A percentile compares a stretch with the other conserved stretches of the same genome.
phyloP scores from a whole-genome alignment of 2,888 invertebrate genomes.

The Hylaea fasciaria region DNA sequence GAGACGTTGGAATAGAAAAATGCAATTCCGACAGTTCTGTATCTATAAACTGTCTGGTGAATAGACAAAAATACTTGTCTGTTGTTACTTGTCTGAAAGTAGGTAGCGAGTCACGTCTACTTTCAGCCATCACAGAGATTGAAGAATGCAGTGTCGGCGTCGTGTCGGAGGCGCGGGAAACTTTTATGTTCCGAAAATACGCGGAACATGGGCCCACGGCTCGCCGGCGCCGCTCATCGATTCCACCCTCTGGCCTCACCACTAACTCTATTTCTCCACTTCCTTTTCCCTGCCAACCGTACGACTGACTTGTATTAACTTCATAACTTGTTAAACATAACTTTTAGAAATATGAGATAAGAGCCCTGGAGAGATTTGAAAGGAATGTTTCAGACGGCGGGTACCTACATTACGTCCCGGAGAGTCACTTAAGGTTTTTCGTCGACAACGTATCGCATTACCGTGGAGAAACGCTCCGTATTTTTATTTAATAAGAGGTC shows the following conservation, averaged over 20 bases:
- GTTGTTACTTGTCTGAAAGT: constrained; percentile 22
- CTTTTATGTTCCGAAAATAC: constrained; percentile 53
- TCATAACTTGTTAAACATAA: constrained; percentile 78
- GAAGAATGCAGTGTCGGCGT: constrained; percentile 49
- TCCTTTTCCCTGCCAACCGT: constrained; percentile 66
- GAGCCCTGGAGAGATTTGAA: constrained; percentile 67
- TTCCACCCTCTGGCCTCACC: constrained; percentile 60
- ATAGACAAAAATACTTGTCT: constrained; percentile 19
- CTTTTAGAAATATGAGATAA: constrained; percentile 76
- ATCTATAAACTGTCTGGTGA: constrained; percentile 9
- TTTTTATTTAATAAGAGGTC: constrained; percentile 63
- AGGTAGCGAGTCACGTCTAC: constrained; percentile 37
- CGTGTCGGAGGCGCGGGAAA: constrained; percentile 47
- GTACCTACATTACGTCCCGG: constrained; percentile 55
- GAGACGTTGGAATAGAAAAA: constrained; percentile 5
- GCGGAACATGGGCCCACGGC: constrained; percentile 49
- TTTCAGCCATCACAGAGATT: constrained; percentile 39
- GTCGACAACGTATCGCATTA: constrained; percentile 56
- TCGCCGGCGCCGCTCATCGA: constrained; percentile 65
- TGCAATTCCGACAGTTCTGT: constrained; percentile 12
- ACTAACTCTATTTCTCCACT: constrained; percentile 73
- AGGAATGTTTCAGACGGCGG: constrained; percentile 58
- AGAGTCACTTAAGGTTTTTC: constrained; percentile 56
- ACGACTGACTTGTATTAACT: constrained; percentile 77
- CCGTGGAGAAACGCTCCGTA: constrained; percentile 52